Conservation (phyloP, 2,888 invertebrate species). For the Acanthopleura granulata region DNA sequence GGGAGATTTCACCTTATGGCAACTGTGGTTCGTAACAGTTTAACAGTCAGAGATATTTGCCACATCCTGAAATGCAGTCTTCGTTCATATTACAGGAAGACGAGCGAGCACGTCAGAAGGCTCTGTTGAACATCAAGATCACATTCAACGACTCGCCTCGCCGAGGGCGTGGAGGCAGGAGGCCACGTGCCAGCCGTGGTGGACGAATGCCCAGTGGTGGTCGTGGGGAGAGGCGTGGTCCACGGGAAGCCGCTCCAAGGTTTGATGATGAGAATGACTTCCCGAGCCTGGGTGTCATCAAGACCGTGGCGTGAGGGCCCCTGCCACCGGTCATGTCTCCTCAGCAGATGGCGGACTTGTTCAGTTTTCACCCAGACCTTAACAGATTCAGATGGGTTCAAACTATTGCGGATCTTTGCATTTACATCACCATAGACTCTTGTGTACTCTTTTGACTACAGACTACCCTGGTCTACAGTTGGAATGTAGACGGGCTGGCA, state of each 20-base stretch:
- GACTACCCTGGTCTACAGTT: slow-evolving; percentile 8
- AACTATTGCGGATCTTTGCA: slow-evolving; percentile 11
- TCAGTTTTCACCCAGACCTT: slow-evolving; percentile 12
- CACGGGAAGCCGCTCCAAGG: slow-evolving; percentile 76
- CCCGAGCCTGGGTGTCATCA: slow-evolving; percentile 82
- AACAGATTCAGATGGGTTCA: background rate
- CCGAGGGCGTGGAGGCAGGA: slow-evolving; percentile 47
- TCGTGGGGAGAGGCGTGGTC: slow-evolving; percentile 40
- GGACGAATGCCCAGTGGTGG: slow-evolving; percentile 55
- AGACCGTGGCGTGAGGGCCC: slow-evolving; percentile 43
- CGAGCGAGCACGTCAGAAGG: slow-evolving; percentile 53
- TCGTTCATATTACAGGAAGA: slow-evolving; percentile 34
- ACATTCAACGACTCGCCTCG: slow-evolving; percentile 67
- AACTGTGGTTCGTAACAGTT: too few species aligned
- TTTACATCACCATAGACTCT: slow-evolving; percentile 17
- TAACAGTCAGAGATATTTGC: too few species aligned
- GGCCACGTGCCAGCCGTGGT: slow-evolving; percentile 57
- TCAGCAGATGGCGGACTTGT: slow-evolving; percentile 11
- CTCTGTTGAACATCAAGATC: slow-evolving; percentile 64
- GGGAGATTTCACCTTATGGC: too few species aligned
- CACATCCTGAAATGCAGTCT: too few species aligned
- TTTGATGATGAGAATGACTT: slow-evolving; percentile 97
- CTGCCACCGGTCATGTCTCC: background rate
- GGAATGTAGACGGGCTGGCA: background rate
- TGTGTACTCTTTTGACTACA: slow-evolving; percentile 1